phyloP scores from a whole-genome alignment of 1,140 invertebrate genomes.

The Bombus pascuorum region DNA sequence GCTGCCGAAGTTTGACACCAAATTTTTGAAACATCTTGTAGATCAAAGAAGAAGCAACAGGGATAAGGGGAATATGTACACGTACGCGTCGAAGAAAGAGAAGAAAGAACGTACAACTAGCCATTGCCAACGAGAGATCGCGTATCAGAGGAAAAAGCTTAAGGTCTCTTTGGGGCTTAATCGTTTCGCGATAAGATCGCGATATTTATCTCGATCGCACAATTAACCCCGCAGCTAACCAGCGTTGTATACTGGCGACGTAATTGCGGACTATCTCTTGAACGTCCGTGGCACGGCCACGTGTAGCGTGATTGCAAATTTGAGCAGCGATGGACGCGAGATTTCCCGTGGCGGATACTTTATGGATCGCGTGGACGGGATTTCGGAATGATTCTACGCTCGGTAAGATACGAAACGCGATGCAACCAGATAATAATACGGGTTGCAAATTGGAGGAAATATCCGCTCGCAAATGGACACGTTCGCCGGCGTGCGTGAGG shows the following conservation, averaged over 20 bases:
- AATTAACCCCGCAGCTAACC: conserved; percentile 52
- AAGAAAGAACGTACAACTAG: not conserved
- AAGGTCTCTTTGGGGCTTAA: conserved; percentile 45
- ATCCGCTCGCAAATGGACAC: conserved; percentile 14
- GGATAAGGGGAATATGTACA: not conserved
- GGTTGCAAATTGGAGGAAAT: conserved; percentile 8
- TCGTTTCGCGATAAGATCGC: conserved; percentile 41
- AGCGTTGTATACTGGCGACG: conserved; percentile 25
- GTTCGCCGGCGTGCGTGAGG: not conserved
- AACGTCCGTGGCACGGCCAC: not conserved
- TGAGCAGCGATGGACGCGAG: not conserved
- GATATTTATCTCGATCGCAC: conserved; percentile 52
- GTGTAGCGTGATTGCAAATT: conserved; percentile 10
- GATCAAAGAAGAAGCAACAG: not conserved
- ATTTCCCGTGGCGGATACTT: conserved; percentile 2
- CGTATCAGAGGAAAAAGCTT: conserved; percentile 49
- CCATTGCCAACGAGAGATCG: conserved; percentile 24
- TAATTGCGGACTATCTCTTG: conserved; percentile 33
- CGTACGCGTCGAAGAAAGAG: too few relatives aligned
- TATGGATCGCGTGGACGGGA: conserved; percentile 11
- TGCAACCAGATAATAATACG: conserved; percentile 14
- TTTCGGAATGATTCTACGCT: not conserved
- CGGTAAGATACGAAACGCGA: not conserved
- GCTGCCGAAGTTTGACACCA: too few relatives aligned
- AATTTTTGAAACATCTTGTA: not conserved